Percentiles rank a stretch among this genome's conserved stretches.
Evolutionary conservation across 2,113 vertebrate species (phyloP).

Genomic region (Danionella cerebrum): DNA sequence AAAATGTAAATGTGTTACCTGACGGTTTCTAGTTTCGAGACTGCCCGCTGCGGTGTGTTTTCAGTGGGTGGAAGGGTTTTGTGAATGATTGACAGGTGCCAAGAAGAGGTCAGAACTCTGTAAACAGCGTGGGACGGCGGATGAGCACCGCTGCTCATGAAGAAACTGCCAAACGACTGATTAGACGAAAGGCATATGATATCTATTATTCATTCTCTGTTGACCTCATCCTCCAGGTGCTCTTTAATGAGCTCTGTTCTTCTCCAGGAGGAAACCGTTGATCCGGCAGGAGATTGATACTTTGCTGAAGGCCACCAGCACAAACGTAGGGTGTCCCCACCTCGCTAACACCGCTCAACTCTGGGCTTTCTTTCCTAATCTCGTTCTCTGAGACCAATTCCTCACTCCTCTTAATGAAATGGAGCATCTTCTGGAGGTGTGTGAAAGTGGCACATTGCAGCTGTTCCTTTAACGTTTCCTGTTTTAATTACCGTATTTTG

Average conservation of each 20-base stretch:
- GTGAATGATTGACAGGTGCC: neutral
- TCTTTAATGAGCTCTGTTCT: neutral
- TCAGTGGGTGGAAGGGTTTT: neutral
- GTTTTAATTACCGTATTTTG: too few relatives aligned
- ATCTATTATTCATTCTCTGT: neutral
- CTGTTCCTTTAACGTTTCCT: too few relatives aligned
- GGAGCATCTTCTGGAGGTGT: too few relatives aligned
- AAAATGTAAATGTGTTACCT: too few relatives aligned
- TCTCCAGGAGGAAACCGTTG: neutral
- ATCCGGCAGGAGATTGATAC: neutral
- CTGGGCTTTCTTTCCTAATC: too few relatives aligned
- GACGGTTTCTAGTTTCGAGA: too few relatives aligned
- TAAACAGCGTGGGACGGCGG: neutral
- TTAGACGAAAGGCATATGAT: neutral
- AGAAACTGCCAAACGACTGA: neutral
- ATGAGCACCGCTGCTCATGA: neutral
- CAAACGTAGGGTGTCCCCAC: too few relatives aligned
- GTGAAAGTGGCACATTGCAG: too few relatives aligned
- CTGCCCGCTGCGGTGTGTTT: neutral
- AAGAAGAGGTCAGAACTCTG: neutral
- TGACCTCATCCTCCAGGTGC: neutral
- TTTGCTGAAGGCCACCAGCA: neutral
- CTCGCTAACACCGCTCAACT: too few relatives aligned
- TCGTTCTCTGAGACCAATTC: too few relatives aligned
- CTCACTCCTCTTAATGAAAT: too few relatives aligned